Evolutionary conservation across 2,888 invertebrate species (phyloP).

Genomic region (Eubasilissa splendida): DNA sequence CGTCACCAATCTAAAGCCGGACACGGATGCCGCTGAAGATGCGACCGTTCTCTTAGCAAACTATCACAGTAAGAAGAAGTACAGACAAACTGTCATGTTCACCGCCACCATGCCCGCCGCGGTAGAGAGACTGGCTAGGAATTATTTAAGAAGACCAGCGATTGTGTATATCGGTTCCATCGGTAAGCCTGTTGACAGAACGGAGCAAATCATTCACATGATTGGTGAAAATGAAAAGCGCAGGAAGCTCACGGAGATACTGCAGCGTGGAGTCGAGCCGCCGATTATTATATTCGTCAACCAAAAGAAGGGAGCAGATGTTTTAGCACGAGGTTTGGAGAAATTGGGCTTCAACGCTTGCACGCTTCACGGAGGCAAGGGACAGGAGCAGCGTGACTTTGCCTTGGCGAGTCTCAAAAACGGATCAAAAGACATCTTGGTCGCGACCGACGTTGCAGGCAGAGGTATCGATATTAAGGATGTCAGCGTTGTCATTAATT

Average conservation of each 20-base stretch:
- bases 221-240: conserved; percentile 96
- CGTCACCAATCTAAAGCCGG: conserved; percentile 97
- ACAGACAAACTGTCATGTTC: conserved; percentile 99
- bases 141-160: conserved; percentile 95
- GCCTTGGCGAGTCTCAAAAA: conserved; percentile 96
- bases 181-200: conserved; percentile 97
- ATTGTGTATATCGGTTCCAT: conserved; percentile 97
- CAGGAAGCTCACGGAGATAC: conserved; percentile 94
- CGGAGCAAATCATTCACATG: conserved; percentile 97
- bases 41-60: conserved; percentile 91
- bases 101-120: conserved; percentile 99
- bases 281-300: conserved; percentile 99
- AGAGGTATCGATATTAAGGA: conserved; percentile 99
- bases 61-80: conserved; percentile 96
- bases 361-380: conserved; percentile 99
- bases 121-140: conserved; percentile 95
- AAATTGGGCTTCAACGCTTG: conserved; percentile 97
- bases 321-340: conserved; percentile 96
- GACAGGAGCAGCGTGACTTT: conserved; percentile 99
- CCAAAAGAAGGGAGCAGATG: conserved; percentile 99
- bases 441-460: conserved; percentile 99
- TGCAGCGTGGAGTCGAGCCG: conserved; percentile 91
- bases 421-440: conserved; percentile 97
- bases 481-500: conserved; percentile 98
- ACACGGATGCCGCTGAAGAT: conserved; percentile 98